A percentile compares a stretch with the other conserved stretches of the same genome.
phyloP scores from a whole-genome alignment of 2,113 vertebrate species.

The Anarhynchus alexandrinus region DNA sequence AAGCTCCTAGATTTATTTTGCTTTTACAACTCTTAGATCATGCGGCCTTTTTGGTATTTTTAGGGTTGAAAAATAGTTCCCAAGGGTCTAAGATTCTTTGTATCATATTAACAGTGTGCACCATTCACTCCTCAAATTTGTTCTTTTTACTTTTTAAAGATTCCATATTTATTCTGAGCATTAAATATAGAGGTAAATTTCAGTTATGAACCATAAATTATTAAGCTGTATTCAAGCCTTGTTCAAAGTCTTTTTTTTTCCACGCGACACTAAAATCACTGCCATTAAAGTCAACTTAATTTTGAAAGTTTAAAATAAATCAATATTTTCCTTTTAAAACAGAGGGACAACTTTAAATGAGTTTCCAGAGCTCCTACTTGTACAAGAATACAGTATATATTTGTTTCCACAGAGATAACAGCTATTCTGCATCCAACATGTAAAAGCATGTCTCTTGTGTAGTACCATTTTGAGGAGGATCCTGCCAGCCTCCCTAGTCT shows the following conservation, averaged over 20 bases:
- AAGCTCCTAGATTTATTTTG: slow-evolving; percentile 56
- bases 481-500: not conserved
- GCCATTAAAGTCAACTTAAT: slow-evolving; percentile 10
- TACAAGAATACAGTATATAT: not conserved
- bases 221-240: not conserved
- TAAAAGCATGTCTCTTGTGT: not conserved
- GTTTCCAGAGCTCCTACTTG: not conserved
- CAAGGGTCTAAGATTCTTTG: not conserved
- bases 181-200: slow-evolving; percentile 27
- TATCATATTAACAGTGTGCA: not conserved
- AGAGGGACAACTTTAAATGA: not conserved
- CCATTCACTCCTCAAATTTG: not conserved
- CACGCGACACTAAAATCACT: not conserved
- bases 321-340: not conserved
- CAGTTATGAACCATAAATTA: slow-evolving; percentile 9
- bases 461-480: not conserved
- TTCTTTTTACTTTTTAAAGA: not conserved
- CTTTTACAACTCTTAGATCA: slow-evolving; percentile 41
- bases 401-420: not conserved
- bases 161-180: not conserved
- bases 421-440: not conserved
- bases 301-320: slow-evolving; percentile 26
- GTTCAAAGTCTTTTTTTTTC: not conserved
- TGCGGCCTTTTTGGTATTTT: not conserved
- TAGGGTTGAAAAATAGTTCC: slow-evolving; percentile 45